Conservation (phyloP, 2,797 vertebrate species). For the Clarias fuscus region DNA sequence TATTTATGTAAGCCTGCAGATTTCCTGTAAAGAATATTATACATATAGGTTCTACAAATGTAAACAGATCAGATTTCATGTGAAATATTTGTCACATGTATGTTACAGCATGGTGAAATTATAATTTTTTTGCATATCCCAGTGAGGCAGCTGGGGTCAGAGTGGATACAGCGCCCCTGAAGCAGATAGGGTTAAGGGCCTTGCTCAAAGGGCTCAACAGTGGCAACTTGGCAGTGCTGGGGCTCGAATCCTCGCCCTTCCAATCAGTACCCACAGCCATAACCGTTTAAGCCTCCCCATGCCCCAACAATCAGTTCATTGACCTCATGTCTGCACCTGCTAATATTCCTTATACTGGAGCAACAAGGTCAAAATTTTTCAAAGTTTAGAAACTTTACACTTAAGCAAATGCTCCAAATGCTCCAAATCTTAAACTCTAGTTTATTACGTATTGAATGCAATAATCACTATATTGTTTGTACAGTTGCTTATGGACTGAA, state of each 20-base stretch:
- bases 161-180: too few species aligned
- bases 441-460: background rate
- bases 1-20: background rate
- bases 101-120: too few species aligned
- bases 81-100: background rate
- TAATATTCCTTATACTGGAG: constrained; percentile 20
- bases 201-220: too few species aligned
- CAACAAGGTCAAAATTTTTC: constrained; percentile 23
- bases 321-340: constrained; percentile 45
- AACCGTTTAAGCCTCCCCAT: too few species aligned
- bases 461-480: background rate
- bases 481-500: background rate
- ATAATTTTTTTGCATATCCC: too few species aligned
- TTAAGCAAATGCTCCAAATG: background rate
- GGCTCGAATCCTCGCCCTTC: too few species aligned
- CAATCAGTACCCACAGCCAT: too few species aligned
- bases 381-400: background rate
- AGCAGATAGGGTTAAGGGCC: too few species aligned
- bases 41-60: background rate
- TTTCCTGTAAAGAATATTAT: too few species aligned
- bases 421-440: background rate
- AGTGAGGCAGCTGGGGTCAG: too few species aligned
- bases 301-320: constrained; percentile 3
- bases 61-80: background rate
- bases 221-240: too few species aligned